Evolutionary conservation across 2,888 invertebrate species (phyloP), one percentile per base, ranked within the genome.

Genomic region (Phalera bucephala): DNA sequence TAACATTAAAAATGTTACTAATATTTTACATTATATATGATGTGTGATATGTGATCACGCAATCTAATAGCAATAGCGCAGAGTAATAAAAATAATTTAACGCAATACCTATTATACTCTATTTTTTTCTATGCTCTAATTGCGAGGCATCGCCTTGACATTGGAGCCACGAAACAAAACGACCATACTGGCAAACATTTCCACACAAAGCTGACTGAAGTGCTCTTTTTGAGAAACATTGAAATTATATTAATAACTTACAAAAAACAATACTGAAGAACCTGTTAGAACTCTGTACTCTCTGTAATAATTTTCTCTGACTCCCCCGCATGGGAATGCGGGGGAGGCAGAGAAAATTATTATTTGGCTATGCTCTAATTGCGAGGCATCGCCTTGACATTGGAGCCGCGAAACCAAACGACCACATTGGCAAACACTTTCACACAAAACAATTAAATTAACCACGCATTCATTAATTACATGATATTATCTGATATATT

Each of bases 381-480:
- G 34, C 34, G 42, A 43, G 26, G 33, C 40, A 40, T 50, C 40
- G 38, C 58, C 62, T 40, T 58, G 61, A 58, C 57, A 60, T 58
- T 61, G 57, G 29, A 43, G 30, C 35, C 15, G 39, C 20, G 40
- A 40, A 17, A 17, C 17, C 3, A 55, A 56, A 36, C 29, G 40
- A 54, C 45, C 23, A 40, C 31, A 39, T 56, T 49, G 44, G 42
- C 44, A 46, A 46, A 37, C 48, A 46, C 67, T 62, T 52, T 52
- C 59, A 53, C 61, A 36, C 43, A 40, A 48, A 57, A 56, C 60
- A 66, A 71, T 70, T 62, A 68, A 64, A 64, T 39, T 41, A 51
- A 51, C 45, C 41, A 55, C 52, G 40, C 40, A 39, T 37, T 42
- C 44, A 45, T 54, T 54, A 63, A 56, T 63, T 52, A 57, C 27